Base-by-base conservation (phyloP, 2,888 invertebrate genomes). In the Apodemia duryi region DNA sequence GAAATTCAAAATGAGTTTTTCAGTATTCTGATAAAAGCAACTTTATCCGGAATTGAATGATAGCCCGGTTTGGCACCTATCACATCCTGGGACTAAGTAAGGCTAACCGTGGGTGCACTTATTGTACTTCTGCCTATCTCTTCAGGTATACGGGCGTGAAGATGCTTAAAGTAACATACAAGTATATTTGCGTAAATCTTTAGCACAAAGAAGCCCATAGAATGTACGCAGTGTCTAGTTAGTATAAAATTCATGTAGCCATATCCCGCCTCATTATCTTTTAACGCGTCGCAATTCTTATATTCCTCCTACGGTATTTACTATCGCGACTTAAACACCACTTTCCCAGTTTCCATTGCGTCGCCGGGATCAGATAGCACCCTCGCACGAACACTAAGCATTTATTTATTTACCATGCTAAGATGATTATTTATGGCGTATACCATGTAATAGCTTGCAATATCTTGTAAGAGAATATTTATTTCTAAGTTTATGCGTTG, bases 401-500 rank as follows among this genome's bases (percentile, higher is more conserved):
- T 82, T 87, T 90, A 90, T 89, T 90, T 91, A 91, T 90, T 90
- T 90, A 89, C 86, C 74, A 74, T 78, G 77, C 83, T 83, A 83
- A 84, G 82, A 82, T 80, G 81, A 88, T 88, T 91, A 90, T 90
- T 91, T 91, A 91, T 90, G 87, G 87, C 82, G 85, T 81, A 82
- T 82, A 57, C 57, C 57, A 57, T 57, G 57, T 57, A 57, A 57
- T 57, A 57, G 57, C 57, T 57, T 57, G 57, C 57, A 57, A 57
- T 57, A 57, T 57, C 57, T 57, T 57, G 57, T 32, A 57, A 10
- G 57, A 13, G 57, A 21, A 64, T 52, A 52, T 64, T 63, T 63
- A 61, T 67, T 67, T 32, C 46, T 62, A 63, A 54, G 46, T 62
- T 63, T n/a, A 49, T 49, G 60, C 51, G n/a, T 32, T 32, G 57